Evolutionary conservation across 37 sponge, comb jelly and placozoan genomes (phyloP).

Genomic region (Aplysina aerophoba): DNA sequence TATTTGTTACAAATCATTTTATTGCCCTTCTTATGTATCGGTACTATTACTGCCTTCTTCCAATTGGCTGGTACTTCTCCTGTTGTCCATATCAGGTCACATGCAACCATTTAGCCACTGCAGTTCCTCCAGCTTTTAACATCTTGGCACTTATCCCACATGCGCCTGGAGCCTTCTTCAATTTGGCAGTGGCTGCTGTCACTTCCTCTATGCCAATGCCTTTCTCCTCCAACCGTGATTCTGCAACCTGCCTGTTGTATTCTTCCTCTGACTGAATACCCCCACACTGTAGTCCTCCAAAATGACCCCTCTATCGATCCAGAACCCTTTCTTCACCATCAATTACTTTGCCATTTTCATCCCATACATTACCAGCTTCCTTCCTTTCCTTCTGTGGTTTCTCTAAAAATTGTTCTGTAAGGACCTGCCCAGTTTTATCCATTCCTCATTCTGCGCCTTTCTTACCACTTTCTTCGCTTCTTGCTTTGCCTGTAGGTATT

Average conservation of each 20-base stretch:
- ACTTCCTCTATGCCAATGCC: not conserved
- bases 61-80: not conserved
- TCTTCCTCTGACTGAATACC: not conserved
- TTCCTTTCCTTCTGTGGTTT: too few species aligned
- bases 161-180: not conserved
- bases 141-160: slow-evolving; percentile 13
- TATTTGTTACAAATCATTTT: not conserved
- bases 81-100: not conserved
- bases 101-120: not conserved
- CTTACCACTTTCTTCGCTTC: too few species aligned
- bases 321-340: not conserved
- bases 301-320: not conserved
- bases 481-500: too few species aligned
- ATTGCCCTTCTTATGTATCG: not conserved
- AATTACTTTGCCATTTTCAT: not conserved
- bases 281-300: not conserved
- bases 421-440: too few species aligned
- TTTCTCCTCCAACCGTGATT: not conserved
- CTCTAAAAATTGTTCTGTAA: too few species aligned
- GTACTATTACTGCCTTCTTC: not conserved
- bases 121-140: not conserved
- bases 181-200: not conserved
- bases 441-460: too few species aligned
- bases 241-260: not conserved
- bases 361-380: not conserved